phyloP scores from a whole-genome alignment of 2,797 vertebrate species.

The Phrynocephalus forsythii region DNA sequence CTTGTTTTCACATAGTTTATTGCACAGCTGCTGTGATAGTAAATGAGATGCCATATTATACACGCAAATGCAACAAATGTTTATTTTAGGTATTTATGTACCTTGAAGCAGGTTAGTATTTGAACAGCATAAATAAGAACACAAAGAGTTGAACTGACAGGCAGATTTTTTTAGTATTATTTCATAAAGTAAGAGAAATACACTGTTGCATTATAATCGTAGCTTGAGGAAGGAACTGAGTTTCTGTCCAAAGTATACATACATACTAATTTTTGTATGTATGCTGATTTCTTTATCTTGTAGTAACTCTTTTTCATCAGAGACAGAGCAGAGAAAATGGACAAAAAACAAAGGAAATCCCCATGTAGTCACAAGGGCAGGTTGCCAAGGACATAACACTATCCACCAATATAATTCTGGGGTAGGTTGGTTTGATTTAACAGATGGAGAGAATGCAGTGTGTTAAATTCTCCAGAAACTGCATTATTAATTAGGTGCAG shows the following conservation, averaged over 20 bases:
- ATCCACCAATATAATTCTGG: too few species aligned
- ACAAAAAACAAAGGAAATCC: too few species aligned
- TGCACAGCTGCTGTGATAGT: not conserved
- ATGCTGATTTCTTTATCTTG: not conserved
- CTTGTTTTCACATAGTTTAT: not conserved
- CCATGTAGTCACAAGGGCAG: too few species aligned
- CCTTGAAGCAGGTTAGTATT: not conserved
- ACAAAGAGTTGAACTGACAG: not conserved
- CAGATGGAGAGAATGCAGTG: too few species aligned
- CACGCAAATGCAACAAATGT: not conserved
- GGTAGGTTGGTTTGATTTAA: too few species aligned
- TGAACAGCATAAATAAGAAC: conserved; percentile 2
- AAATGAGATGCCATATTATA: not conserved
- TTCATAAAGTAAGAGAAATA: not conserved
- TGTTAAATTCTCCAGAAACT: too few species aligned
- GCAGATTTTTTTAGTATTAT: not conserved
- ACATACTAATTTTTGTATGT: too few species aligned
- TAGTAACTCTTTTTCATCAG: not conserved
- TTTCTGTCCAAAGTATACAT: too few species aligned
- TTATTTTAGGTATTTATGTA: not conserved
- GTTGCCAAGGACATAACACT: too few species aligned
- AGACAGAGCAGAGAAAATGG: too few species aligned
- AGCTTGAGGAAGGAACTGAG: not conserved
- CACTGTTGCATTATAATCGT: not conserved
- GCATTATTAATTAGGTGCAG: too few species aligned